Evolutionary conservation across 2,888 invertebrate genomes (phyloP).

Genomic region (Sthenelais limicola): DNA sequence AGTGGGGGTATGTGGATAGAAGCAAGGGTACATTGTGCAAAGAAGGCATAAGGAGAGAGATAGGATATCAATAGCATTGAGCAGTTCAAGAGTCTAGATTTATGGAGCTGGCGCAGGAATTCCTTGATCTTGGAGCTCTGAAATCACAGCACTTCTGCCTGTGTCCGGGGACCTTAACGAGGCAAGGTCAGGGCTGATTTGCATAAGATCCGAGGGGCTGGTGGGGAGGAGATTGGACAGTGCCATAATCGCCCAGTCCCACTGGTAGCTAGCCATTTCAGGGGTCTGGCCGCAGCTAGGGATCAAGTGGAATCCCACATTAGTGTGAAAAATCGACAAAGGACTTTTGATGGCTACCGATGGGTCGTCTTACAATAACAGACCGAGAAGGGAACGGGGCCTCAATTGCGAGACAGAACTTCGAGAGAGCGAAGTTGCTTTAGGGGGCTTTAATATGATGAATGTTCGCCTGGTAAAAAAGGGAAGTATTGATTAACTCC

Average conservation of each 20-base stretch:
- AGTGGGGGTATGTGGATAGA: too few relatives aligned
- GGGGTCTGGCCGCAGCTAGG: not conserved
- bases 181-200: constrained; percentile 17
- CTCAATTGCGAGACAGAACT: too few relatives aligned
- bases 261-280: not conserved
- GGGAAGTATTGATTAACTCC: too few relatives aligned
- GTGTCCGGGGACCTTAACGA: constrained; percentile 23
- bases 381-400: too few relatives aligned
- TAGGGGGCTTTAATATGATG: too few relatives aligned
- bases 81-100: not conserved
- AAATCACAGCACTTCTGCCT: constrained; percentile 34
- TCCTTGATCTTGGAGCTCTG: constrained; percentile 32
- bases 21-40: constrained; percentile 9
- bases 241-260: constrained; percentile 10
- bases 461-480: too few relatives aligned
- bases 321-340: constrained; percentile 26
- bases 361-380: too few relatives aligned
- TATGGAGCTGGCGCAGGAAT: constrained; percentile 21
- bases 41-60: constrained; percentile 22
- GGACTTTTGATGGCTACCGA: constrained; percentile 17
- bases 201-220: constrained; percentile 17
- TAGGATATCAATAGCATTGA: constrained; percentile 24
- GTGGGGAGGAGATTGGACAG: not conserved
- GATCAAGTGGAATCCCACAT: constrained; percentile 15
- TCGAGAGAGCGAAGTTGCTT: too few relatives aligned